A percentile compares a stretch with the other conserved stretches of the same genome.
Evolutionary conservation across 2,113 vertebrate species (phyloP).

Genomic region (Poicephalus meyeri): DNA sequence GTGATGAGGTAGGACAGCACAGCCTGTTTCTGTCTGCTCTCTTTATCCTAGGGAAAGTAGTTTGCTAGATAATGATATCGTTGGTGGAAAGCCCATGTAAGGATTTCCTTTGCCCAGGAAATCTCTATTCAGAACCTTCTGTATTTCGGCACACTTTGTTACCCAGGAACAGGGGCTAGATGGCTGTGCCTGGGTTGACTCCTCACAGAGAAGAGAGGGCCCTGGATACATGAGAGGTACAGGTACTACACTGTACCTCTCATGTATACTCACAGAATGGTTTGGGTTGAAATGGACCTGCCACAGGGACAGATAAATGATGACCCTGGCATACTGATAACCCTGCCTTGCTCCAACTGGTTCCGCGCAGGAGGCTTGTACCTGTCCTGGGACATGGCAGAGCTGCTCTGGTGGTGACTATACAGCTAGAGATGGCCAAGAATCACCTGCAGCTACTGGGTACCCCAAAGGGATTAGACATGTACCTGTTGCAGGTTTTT

Average conservation of each 20-base stretch:
- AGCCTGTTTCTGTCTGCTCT: not conserved
- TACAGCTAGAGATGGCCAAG: not conserved
- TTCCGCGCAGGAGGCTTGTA: not conserved
- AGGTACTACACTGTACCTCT: not conserved
- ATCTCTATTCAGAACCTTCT: not conserved
- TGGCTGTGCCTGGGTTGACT: not conserved
- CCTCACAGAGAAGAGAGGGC: not conserved
- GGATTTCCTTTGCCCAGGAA: not conserved
- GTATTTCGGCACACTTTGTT: not conserved
- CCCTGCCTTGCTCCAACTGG: not conserved
- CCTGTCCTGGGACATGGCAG: not conserved
- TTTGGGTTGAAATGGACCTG: not conserved
- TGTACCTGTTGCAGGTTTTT: slow-evolving; percentile 57
- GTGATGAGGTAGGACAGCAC: not conserved
- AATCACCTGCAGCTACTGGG: not conserved
- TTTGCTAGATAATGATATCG: not conserved
- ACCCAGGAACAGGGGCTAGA: not conserved
- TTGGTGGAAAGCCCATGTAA: not conserved
- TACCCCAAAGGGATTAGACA: not conserved
- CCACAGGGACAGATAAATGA: not conserved
- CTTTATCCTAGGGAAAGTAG: not conserved
- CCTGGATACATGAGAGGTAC: not conserved
- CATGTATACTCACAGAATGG: not conserved
- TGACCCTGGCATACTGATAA: not conserved
- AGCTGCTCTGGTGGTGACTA: not conserved